Evolutionary conservation across 2,113 vertebrate genomes (phyloP), one percentile per base, ranked within the genome.

Genomic region (Clarias magur): DNA sequence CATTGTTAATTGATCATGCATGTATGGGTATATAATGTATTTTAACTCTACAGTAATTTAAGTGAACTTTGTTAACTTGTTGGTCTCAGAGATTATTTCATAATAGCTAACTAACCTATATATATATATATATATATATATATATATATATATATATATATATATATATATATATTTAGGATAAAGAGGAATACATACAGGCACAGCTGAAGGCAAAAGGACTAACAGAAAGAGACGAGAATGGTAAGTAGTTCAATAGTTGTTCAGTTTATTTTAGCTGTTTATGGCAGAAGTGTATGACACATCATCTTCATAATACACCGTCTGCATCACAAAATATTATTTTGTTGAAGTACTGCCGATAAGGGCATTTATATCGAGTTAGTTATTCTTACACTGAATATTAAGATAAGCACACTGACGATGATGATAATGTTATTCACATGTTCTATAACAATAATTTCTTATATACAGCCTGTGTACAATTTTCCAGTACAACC

Each of bases 171-270:
- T 9, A 60, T 80, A 34, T 92, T 68, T 91, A 99, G 98, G 97
- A 98, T 90, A 99, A 97, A 94, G 96, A 98, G 88, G 92, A 94
- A 80, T 99, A 96, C 88, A 93, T 99, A 85, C 86, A 82, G 56
- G 95, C 95, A 21, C 94, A 95, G 56, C 93, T 99, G 68, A 93
- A 93, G 85, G 91, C 93, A 16, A 96, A 96, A 89, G 97, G 97
- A 85, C 90, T 96, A 93, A 93, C 92, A 57, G 42, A 89, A 73
- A 95, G 91, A 83, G 93, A 97, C 62, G 94, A 95, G 62, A 86
- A 95, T 89, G 97, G 98, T 99, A 78, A 94, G 96, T 92, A 54
- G 38, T 63, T 23, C 48, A 65, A 75, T 48, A 10, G 4, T 11
- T 21, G 42, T 79, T 68, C 21, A 25, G 17, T 17, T 62, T 13